Conservation (phyloP, 2,888 invertebrate species). For the Candidula unifasciata region DNA sequence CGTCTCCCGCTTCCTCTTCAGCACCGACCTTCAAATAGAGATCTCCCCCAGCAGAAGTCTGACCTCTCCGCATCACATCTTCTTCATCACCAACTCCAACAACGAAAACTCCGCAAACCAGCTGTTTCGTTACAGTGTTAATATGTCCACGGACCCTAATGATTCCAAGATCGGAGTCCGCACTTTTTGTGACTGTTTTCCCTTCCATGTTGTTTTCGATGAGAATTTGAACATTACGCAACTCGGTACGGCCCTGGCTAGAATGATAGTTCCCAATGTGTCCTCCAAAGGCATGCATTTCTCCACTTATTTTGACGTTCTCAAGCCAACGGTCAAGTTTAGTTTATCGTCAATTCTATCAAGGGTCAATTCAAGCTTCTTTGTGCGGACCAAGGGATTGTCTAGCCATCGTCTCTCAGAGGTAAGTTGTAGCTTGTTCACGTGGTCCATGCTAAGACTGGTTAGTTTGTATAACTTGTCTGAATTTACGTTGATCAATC, state of each 20-base stretch:
- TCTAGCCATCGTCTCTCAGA: slow-evolving; percentile 47
- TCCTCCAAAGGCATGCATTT: slow-evolving; percentile 57
- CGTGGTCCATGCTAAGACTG: too few relatives aligned
- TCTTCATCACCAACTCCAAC: slow-evolving; percentile 57
- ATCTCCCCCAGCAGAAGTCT: slow-evolving; percentile 91
- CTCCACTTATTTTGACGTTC: slow-evolving; percentile 65
- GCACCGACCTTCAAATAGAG: slow-evolving; percentile 88
- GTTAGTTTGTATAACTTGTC: too few relatives aligned
- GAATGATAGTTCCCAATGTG: slow-evolving; percentile 86
- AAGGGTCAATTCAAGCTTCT: slow-evolving; percentile 69
- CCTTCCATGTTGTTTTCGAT: slow-evolving; percentile 97
- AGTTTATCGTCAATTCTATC: slow-evolving; percentile 69
- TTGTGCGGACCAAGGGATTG: slow-evolving; percentile 61
- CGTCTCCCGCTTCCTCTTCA: slow-evolving; percentile 94
- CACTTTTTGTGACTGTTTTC: slow-evolving; percentile 86
- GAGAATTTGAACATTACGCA: slow-evolving; percentile 91
- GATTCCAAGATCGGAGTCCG: slow-evolving; percentile 67
- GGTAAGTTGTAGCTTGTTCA: slow-evolving; percentile 36
- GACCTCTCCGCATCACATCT: slow-evolving; percentile 84
- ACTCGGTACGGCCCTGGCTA: slow-evolving; percentile 91
- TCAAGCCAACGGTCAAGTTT: slow-evolving; percentile 66
- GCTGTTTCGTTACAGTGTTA: slow-evolving; percentile 59
- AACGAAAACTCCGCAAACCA: slow-evolving; percentile 54
- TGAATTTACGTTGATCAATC: too few relatives aligned
- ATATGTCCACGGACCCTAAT: slow-evolving; percentile 60